Evolutionary conservation across 2,888 invertebrate species (phyloP).

Genomic region (Tolmerus cingulatus): DNA sequence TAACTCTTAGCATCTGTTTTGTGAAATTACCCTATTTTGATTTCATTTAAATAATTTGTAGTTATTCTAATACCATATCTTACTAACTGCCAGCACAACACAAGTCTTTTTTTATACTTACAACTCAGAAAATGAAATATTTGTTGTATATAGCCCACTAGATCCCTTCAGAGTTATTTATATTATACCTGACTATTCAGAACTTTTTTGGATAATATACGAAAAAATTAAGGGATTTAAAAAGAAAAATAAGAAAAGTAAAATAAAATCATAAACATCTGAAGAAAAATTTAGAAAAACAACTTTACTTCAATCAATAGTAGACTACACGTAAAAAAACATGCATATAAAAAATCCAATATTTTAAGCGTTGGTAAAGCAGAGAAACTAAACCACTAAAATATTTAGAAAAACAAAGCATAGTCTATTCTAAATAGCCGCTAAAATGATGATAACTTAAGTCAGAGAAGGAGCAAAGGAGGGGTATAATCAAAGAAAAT

Average conservation of each 20-base stretch:
- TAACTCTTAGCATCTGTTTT: not conserved
- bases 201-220: not conserved
- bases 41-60: not conserved
- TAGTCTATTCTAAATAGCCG: slow-evolving; percentile 20
- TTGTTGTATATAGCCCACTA: not conserved
- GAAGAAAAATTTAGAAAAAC: not conserved
- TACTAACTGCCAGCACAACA: not conserved
- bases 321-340: not conserved
- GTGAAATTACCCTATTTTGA: not conserved
- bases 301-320: not conserved
- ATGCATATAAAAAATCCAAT: not conserved
- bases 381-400: not conserved
- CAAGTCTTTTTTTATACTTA: not conserved
- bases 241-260: not conserved
- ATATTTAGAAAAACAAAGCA: not conserved
- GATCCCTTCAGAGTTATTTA: not conserved
- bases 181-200: not conserved
- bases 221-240: not conserved
- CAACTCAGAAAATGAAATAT: not conserved
- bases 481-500: not conserved
- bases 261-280: not conserved
- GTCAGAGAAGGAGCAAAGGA: not conserved
- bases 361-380: not conserved
- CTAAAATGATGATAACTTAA: not conserved
- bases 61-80: not conserved